These are phyloP conservation scores for Oligia strigilis DNA, from an alignment of 2,888 invertebrate species.

Conservation along the genomic window DNA sequence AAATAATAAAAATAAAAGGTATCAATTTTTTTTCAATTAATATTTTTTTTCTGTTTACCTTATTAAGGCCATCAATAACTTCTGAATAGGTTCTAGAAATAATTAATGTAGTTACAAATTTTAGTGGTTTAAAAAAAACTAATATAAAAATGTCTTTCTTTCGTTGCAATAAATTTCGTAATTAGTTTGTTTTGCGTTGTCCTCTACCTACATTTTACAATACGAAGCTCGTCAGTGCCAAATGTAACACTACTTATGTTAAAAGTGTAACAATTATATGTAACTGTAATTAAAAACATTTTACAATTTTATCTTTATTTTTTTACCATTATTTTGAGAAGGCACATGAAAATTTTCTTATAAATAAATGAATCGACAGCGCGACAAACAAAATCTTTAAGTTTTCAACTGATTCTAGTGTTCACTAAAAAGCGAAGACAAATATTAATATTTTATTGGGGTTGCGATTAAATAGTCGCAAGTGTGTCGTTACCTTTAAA, in stretches of 20 bases:
- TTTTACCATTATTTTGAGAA: constrained; percentile 86
- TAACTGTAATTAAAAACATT: constrained; percentile 83
- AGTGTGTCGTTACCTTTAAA: constrained; percentile 45
- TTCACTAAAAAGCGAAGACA: constrained; percentile 68
- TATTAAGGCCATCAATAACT: not conserved
- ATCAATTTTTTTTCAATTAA: not conserved
- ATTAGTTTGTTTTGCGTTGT: constrained; percentile 15
- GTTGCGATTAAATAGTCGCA: constrained; percentile 52
- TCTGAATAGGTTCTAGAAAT: not conserved
- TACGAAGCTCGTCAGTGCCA: constrained; percentile 77
- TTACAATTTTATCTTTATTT: constrained; percentile 80
- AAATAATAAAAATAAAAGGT: not conserved
- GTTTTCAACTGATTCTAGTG: constrained; percentile 53
- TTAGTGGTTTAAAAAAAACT: not conserved
- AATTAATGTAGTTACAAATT: not conserved
- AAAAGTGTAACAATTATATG: constrained; percentile 85
- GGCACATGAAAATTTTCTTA: constrained; percentile 90
- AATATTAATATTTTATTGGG: constrained; percentile 36
- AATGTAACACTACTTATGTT: constrained; percentile 83
- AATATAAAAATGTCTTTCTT: constrained; percentile 12
- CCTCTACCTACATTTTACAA: constrained; percentile 67
- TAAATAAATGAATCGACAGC: constrained; percentile 83
- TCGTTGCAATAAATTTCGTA: constrained; percentile 23
- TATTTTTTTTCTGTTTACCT: not conserved
- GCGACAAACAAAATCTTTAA: constrained; percentile 66